Evolutionary conservation across 2,113 vertebrate genomes (phyloP).

Genomic region (Dromas ardeola): DNA sequence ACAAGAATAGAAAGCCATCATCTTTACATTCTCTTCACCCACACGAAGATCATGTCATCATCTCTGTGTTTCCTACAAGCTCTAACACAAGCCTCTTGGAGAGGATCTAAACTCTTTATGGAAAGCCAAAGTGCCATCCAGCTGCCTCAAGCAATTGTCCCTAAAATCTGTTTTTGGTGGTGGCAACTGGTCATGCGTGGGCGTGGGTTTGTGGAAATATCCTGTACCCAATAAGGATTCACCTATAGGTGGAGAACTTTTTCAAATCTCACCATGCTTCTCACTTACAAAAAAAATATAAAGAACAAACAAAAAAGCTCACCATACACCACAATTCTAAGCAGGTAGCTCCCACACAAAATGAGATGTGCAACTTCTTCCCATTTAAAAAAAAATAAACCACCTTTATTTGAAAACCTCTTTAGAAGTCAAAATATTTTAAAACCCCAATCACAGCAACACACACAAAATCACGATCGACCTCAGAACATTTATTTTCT

Average conservation of each 20-base stretch:
- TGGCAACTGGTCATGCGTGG: background rate
- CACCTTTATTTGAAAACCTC: background rate
- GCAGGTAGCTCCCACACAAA: background rate
- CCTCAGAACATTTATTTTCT: background rate
- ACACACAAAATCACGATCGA: background rate
- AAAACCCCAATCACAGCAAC: background rate
- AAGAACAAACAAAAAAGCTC: accelerated
- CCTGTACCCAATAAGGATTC: background rate
- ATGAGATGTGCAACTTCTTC: background rate
- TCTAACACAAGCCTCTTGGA: background rate
- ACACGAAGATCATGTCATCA: background rate
- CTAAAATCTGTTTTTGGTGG: background rate
- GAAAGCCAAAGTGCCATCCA: background rate
- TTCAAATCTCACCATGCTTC: background rate
- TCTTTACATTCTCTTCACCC: background rate
- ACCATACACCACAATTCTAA: background rate
- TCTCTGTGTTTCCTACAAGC: accelerated
- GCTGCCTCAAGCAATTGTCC: background rate
- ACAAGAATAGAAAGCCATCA: background rate
- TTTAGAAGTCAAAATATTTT: slow-evolving; percentile 21
- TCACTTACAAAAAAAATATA: background rate
- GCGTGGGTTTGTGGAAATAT: background rate
- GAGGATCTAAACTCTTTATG: background rate
- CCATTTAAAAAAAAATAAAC: background rate
- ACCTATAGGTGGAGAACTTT: background rate